A percentile compares a stretch with the other conserved stretches of the same genome.
Evolutionary conservation across 2,113 vertebrate genomes (phyloP).

Genomic region (Saccopteryx leptura): DNA sequence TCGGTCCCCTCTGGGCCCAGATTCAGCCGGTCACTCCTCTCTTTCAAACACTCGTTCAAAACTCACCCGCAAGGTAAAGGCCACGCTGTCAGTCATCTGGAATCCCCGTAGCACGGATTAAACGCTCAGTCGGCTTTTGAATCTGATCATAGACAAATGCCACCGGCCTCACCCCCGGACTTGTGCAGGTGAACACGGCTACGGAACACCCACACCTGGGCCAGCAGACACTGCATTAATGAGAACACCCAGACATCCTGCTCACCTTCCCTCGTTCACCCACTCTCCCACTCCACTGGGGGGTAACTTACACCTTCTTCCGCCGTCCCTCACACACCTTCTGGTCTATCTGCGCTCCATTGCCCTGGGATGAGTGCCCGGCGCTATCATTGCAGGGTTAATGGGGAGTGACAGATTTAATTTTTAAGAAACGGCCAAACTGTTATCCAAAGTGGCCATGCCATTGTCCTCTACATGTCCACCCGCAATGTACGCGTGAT

Average conservation of each 20-base stretch:
- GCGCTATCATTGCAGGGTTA: neutral
- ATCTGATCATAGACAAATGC: neutral
- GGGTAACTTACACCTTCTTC: neutral
- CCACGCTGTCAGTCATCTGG: neutral
- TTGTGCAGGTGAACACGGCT: neutral
- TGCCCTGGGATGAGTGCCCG: neutral
- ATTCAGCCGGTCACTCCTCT: neutral
- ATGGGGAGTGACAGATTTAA: neutral
- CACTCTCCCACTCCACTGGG: neutral
- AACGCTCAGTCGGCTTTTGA: neutral
- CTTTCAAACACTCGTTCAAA: constrained; percentile 59
- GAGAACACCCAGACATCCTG: neutral
- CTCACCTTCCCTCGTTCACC: neutral
- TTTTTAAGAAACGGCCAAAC: neutral
- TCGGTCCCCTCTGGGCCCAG: neutral
- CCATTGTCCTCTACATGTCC: neutral
- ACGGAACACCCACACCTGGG: neutral
- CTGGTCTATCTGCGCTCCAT: neutral
- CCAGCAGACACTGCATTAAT: neutral
- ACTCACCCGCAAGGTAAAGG: neutral
- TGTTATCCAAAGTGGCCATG: neutral
- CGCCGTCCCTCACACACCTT: neutral
- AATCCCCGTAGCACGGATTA: neutral
- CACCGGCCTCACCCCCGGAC: neutral
- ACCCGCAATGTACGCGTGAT: neutral